Conservation (phyloP, 2,113 vertebrate genomes). For the Hiodon alosoides region DNA sequence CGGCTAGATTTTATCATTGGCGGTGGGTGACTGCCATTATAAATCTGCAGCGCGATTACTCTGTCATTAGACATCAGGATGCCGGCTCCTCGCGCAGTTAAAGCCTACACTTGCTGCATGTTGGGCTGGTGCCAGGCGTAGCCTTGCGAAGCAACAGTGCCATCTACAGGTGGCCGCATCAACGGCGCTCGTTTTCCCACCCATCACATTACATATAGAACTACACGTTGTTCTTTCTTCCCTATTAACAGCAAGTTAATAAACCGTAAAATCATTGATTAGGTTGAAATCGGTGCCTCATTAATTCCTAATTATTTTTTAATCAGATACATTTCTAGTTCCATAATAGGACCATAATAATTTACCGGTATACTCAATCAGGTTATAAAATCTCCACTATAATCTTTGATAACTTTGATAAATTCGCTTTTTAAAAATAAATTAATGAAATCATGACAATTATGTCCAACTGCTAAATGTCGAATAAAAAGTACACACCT, state of each 20-base stretch:
- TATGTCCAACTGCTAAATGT: too few species aligned
- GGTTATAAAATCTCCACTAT: constrained; percentile 1
- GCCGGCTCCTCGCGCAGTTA: constrained; percentile 48
- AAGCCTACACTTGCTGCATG: constrained; percentile 62
- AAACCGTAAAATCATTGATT: constrained; percentile 81
- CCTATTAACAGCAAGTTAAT: constrained; percentile 90
- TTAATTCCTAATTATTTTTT: constrained; percentile 83
- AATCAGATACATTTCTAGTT: constrained; percentile 78
- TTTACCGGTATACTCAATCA: constrained; percentile 70
- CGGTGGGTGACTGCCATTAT: constrained; percentile 60
- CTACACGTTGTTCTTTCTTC: constrained; percentile 73
- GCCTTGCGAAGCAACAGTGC: constrained; percentile 80
- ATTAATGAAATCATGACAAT: too few species aligned
- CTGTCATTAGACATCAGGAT: constrained; percentile 62
- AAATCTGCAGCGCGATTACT: constrained; percentile 58
- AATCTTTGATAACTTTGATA: too few species aligned
- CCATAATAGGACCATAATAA: constrained; percentile 80
- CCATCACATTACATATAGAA: constrained; percentile 34
- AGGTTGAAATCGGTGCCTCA: constrained; percentile 82
- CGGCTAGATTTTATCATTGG: constrained; percentile 58
- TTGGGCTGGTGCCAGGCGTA: constrained; percentile 71
- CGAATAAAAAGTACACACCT: too few species aligned
- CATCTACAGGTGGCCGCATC: constrained; percentile 79
- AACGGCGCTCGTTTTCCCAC: constrained; percentile 54
- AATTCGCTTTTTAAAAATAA: too few species aligned